Conservation (phyloP, 2,113 vertebrate genomes). For the Carlito syrichta region DNA sequence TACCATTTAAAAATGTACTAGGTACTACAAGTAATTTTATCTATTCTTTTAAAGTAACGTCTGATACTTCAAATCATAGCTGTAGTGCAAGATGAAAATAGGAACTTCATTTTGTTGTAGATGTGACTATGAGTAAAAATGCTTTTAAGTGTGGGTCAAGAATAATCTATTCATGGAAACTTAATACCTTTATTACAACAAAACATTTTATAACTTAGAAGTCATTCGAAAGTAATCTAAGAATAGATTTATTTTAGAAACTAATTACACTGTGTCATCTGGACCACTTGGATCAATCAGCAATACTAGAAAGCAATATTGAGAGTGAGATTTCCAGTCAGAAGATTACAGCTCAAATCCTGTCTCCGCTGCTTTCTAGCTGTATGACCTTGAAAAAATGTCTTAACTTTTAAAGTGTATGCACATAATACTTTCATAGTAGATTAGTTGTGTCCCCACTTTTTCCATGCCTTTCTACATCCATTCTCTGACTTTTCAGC, state of each 20-base stretch:
- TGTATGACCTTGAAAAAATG: neutral
- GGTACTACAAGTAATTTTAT: neutral
- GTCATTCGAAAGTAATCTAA: constrained; percentile 48
- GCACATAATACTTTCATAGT: neutral
- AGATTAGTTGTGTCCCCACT: neutral
- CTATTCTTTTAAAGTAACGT: constrained; percentile 16
- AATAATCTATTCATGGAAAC: neutral
- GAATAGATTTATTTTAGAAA: constrained; percentile 16
- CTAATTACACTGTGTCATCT: constrained; percentile 25
- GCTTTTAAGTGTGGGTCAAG: neutral
- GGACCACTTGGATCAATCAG: constrained; percentile 8
- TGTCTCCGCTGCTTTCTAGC: neutral
- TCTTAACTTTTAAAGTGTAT: neutral
- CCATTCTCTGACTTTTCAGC: neutral
- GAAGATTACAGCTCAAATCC: constrained; percentile 19
- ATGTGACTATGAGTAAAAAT: constrained; percentile 21
- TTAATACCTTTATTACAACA: constrained; percentile 7
- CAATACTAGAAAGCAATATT: neutral
- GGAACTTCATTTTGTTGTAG: neutral
- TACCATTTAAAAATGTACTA: neutral
- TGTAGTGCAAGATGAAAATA: neutral
- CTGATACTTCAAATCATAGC: neutral
- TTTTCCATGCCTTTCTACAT: neutral
- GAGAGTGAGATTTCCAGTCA: neutral
- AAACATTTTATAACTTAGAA: constrained; percentile 33